These are phyloP conservation scores for Maconellicoccus hirsutus DNA, from an alignment of 1,140 invertebrate species.

Conservation along the genomic window DNA sequence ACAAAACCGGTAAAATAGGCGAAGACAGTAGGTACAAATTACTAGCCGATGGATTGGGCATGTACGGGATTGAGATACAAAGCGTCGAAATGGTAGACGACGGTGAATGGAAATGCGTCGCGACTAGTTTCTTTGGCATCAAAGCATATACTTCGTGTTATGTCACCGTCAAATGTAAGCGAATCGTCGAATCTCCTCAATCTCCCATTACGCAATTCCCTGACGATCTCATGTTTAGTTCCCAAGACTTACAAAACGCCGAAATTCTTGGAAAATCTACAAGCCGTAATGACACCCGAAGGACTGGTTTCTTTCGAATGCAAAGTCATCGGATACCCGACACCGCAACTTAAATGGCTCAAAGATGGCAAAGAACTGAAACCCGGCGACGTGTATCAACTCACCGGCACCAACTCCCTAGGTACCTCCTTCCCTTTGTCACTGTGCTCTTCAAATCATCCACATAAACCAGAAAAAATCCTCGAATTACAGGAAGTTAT, in stretches of 20 bases:
- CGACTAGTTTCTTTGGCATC: conserved; percentile 54
- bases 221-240: too few relatives aligned
- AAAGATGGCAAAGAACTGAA: conserved; percentile 83
- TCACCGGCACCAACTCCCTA: conserved; percentile 75
- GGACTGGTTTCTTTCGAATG: conserved; percentile 84
- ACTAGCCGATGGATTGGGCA: conserved; percentile 65
- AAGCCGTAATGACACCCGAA: conserved; percentile 77
- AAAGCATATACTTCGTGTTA: conserved; percentile 57
- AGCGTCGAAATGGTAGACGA: conserved; percentile 63
- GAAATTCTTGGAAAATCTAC: conserved; percentile 75
- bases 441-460: not conserved
- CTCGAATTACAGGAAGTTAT: conserved; percentile 55
- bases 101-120: conserved; percentile 79
- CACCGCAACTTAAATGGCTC: conserved; percentile 72
- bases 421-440: conserved; percentile 33
- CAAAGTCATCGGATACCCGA: conserved; percentile 82
- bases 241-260: conserved; percentile 81
- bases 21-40: conserved; percentile 49
- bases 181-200: too few relatives aligned
- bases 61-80: conserved; percentile 59
- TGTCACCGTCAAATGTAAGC: conserved; percentile 60
- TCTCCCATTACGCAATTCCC: conserved; percentile 30
- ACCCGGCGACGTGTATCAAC: conserved; percentile 81
- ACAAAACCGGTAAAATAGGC: conserved; percentile 61
- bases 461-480: too few relatives aligned